phyloP scores from a whole-genome alignment of 2,797 vertebrate genomes.

The Emys orbicularis region DNA sequence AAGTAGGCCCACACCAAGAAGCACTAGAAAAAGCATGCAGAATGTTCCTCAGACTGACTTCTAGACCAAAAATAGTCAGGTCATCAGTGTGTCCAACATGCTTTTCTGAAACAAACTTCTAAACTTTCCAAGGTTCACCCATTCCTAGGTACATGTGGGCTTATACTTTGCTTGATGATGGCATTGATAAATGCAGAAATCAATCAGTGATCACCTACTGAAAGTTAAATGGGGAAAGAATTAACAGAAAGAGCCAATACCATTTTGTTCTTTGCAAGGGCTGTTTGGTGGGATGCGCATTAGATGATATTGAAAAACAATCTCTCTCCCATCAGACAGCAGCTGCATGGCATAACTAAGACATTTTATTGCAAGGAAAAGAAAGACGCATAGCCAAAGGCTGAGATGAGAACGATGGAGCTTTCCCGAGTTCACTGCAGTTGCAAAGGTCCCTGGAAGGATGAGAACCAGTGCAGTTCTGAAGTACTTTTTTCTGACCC shows the following conservation, averaged over 20 bases:
- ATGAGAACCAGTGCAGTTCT: fast-evolving
- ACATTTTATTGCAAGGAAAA: not conserved
- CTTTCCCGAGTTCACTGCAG: not conserved
- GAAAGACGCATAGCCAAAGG: not conserved
- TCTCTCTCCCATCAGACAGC: not conserved
- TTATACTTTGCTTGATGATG: not conserved
- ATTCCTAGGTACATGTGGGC: not conserved
- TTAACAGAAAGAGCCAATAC: not conserved
- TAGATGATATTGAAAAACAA: not conserved
- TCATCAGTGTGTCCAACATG: no score
- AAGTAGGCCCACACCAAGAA: no score
- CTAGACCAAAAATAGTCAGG: no score
- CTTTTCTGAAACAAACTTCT: no score
- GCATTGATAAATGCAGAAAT: not conserved
- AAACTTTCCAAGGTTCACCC: not conserved
- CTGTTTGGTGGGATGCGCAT: not conserved
- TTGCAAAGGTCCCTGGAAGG: not conserved
- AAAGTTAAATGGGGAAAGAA: not conserved
- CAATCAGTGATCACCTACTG: not conserved
- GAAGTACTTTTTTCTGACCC: fast-evolving
- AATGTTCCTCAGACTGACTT: no score
- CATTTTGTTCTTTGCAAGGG: not conserved
- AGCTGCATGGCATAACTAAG: not conserved
- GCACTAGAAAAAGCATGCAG: no score
- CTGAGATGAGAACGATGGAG: not conserved